These are phyloP conservation scores for Rhincodon typus DNA, from an alignment of 2,797 vertebrate genomes.

Conservation along the genomic window DNA sequence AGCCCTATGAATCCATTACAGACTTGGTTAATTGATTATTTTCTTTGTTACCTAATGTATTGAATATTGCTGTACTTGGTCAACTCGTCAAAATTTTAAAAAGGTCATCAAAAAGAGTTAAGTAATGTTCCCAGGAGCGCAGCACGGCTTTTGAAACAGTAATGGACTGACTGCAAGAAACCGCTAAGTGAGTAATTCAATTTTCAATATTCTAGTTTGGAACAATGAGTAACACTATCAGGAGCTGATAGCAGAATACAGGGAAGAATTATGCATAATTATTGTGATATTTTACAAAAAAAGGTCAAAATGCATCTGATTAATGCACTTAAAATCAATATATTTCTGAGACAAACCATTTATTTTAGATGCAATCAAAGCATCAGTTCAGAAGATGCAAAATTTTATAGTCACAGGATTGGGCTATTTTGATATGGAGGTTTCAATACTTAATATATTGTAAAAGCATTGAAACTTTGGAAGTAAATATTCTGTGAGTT, in stretches of 20 bases:
- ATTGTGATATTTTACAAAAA: slow-evolving; percentile 23
- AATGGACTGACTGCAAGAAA: slow-evolving; percentile 38
- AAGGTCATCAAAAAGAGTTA: slow-evolving; percentile 37
- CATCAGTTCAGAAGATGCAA: neutral
- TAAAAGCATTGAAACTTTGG: too few relatives aligned
- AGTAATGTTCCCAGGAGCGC: slow-evolving; percentile 37
- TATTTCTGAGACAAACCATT: slow-evolving; percentile 16
- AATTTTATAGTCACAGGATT: neutral
- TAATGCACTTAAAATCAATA: slow-evolving; percentile 24
- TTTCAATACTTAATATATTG: slow-evolving; percentile 8
- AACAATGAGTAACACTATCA: slow-evolving; percentile 35
- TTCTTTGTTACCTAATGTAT: slow-evolving; percentile 37
- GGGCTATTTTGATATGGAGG: neutral
- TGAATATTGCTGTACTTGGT: slow-evolving; percentile 37
- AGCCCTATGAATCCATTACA: slow-evolving; percentile 25
- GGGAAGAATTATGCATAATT: slow-evolving; percentile 34
- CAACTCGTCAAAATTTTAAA: slow-evolving; percentile 36
- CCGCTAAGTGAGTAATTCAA: slow-evolving; percentile 37
- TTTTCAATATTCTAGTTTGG: slow-evolving; percentile 28
- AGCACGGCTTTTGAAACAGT: slow-evolving; percentile 33
- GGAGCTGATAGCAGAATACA: neutral
- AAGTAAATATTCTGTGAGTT: neutral
- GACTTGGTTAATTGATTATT: slow-evolving; percentile 33
- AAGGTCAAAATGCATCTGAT: slow-evolving; percentile 18
- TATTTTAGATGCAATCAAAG: slow-evolving; percentile 26